Percentiles rank a stretch among this genome's conserved stretches.
These are phyloP conservation scores for Tipula lateralis DNA, from an alignment of 2,888 invertebrate species.

Conservation along the genomic window DNA sequence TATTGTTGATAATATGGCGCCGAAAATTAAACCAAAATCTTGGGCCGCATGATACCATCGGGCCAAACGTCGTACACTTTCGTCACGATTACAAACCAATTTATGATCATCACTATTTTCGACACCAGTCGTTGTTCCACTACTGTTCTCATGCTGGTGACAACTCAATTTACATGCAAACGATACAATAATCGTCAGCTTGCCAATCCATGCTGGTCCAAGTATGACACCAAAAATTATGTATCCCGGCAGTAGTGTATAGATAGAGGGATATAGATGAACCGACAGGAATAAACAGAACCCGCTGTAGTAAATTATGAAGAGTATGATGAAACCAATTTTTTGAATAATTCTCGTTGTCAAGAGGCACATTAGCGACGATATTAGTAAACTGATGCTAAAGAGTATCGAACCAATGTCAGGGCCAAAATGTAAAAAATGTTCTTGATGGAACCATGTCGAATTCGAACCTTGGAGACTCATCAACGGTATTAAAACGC, in stretches of 20 bases:
- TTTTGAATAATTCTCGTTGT: conserved; percentile 54
- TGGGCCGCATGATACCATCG: conserved; percentile 55
- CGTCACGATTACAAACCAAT: conserved; percentile 47
- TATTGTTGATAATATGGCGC: conserved; percentile 52
- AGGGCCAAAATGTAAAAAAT: conserved; percentile 47
- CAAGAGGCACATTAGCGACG: conserved; percentile 54
- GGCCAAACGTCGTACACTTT: conserved; percentile 52
- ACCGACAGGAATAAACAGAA: conserved; percentile 58
- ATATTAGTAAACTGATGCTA: conserved; percentile 57
- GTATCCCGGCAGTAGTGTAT: conserved; percentile 53
- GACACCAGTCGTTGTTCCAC: conserved; percentile 36
- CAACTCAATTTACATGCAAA: conserved; percentile 47
- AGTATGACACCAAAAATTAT: conserved; percentile 56
- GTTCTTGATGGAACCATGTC: conserved; percentile 48
- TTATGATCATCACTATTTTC: conserved; percentile 45
- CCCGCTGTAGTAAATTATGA: conserved; percentile 52
- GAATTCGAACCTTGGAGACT: conserved; percentile 48
- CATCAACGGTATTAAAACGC: conserved; percentile 45
- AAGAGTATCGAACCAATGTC: conserved; percentile 59
- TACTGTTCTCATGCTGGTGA: conserved; percentile 44
- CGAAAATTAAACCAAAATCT: conserved; percentile 55
- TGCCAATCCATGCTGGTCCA: conserved; percentile 48
- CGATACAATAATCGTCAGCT: conserved; percentile 45
- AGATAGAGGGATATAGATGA: conserved; percentile 56
- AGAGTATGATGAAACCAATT: conserved; percentile 51